phyloP scores from a whole-genome alignment of 2,113 vertebrate genomes.

The Junco hyemalis region DNA sequence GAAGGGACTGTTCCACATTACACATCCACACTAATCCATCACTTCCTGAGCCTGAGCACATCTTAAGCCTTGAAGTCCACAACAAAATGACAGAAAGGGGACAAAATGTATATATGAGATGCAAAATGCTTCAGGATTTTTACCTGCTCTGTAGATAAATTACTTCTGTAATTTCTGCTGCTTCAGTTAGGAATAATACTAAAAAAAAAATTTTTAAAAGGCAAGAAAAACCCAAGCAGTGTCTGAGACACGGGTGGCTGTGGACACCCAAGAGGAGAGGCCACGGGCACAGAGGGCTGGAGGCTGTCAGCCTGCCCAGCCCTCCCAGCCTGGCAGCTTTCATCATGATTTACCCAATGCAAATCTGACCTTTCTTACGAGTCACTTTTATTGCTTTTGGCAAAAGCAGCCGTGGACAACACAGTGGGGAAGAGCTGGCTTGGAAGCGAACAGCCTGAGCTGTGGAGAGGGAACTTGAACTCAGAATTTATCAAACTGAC shows the following conservation, averaged over 20 bases:
- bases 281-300: neutral
- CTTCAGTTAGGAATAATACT: neutral
- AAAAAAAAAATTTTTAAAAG: neutral
- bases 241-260: neutral
- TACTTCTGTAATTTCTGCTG: neutral
- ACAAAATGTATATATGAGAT: neutral
- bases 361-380: constrained; percentile 58
- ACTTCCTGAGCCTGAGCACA: neutral
- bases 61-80: neutral
- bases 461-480: constrained; percentile 58
- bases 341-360: constrained; percentile 33
- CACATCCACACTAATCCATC: neutral
- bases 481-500: constrained; percentile 55
- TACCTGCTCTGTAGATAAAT: neutral
- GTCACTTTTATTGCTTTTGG: constrained; percentile 70
- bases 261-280: neutral
- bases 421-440: constrained; percentile 33
- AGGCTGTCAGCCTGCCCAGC: neutral
- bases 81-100: neutral
- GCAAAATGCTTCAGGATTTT: neutral
- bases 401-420: constrained; percentile 57
- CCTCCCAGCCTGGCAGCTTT: neutral
- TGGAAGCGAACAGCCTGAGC: constrained; percentile 17
- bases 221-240: neutral
- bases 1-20: neutral